Percentiles rank a stretch among this genome's conserved stretches.
These are phyloP conservation scores for Toxostoma redivivum DNA, from an alignment of 2,113 vertebrate genomes.

Conservation along the genomic window DNA sequence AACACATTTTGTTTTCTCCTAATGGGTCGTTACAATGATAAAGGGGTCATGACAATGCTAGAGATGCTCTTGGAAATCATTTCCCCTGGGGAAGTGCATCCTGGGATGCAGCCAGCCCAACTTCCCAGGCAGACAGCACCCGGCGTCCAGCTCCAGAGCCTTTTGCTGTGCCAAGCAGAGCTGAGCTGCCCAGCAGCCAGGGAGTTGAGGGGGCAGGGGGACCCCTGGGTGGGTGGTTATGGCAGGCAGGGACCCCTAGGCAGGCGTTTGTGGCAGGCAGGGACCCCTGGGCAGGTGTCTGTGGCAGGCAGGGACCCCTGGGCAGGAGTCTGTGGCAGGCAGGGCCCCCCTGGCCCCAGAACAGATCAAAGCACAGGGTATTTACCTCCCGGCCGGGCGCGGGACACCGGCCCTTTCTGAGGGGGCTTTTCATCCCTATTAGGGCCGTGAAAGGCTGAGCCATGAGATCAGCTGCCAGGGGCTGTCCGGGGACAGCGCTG, in stretches of 20 bases:
- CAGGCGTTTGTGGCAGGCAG: not conserved
- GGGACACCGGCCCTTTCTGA: conserved; percentile 46
- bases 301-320: not conserved
- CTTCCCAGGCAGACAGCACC: not conserved
- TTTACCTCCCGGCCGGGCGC: conserved; percentile 42
- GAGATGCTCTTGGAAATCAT: not conserved
- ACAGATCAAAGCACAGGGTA: conserved; percentile 52
- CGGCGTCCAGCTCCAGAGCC: not conserved
- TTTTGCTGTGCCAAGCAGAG: not conserved
- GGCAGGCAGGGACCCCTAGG: not conserved
- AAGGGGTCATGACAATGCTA: accelerated
- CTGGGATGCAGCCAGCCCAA: not conserved
- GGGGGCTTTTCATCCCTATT: conserved; percentile 59
- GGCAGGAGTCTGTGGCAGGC: not conserved
- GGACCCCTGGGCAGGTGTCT: not conserved
- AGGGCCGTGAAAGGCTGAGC: conserved; percentile 56
- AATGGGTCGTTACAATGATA: accelerated
- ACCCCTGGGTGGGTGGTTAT: not conserved
- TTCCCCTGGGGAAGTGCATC: not conserved
- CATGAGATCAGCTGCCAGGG: conserved; percentile 63
- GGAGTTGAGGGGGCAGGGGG: not conserved
- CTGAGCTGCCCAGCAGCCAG: not conserved
- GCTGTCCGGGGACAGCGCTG: conserved; percentile 37
- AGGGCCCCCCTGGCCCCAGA: not conserved
- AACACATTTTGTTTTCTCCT: not conserved